phyloP scores from a whole-genome alignment of 2,113 vertebrate genomes.

The Pseudorhombus dupliciocellatus region DNA sequence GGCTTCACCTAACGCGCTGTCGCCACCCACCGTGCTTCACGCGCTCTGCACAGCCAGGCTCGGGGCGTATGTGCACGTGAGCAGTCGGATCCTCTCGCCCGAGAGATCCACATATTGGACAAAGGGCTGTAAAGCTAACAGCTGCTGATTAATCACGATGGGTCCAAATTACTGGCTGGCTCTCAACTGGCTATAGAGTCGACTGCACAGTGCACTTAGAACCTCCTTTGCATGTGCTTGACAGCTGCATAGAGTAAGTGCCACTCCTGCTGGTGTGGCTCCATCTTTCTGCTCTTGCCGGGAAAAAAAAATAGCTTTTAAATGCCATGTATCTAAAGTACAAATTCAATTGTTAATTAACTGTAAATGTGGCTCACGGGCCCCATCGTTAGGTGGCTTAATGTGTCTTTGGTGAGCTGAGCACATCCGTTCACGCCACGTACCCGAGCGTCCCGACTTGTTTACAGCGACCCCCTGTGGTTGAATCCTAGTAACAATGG shows the following conservation, averaged over 20 bases:
- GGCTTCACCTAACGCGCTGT: constrained; percentile 33
- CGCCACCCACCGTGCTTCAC: constrained; percentile 20
- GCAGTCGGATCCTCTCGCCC: constrained; percentile 49
- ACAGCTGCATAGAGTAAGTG: constrained; percentile 67
- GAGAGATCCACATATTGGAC: constrained; percentile 53
- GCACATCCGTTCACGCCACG: neutral
- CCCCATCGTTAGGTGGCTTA: neutral
- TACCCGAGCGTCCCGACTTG: neutral
- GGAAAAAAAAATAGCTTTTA: constrained; percentile 21
- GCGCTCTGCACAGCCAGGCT: constrained; percentile 17
- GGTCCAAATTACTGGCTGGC: constrained; percentile 68
- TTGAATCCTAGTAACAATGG: neutral
- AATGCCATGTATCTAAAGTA: constrained; percentile 13
- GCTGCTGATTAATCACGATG: constrained; percentile 75
- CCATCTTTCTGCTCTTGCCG: constrained; percentile 41
- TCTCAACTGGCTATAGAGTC: constrained; percentile 60
- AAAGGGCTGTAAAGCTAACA: constrained; percentile 68
- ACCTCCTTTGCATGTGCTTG: constrained; percentile 63
- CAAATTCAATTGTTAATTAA: neutral
- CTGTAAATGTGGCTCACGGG: neutral
- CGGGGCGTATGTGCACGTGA: constrained; percentile 28
- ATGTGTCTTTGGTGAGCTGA: neutral
- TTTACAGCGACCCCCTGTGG: no score
- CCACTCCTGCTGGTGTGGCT: constrained; percentile 53
- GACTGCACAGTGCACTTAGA: constrained; percentile 62